Evolutionary conservation across 2,797 vertebrate genomes (phyloP).

Genomic region (Tympanoctomys barrerae): DNA sequence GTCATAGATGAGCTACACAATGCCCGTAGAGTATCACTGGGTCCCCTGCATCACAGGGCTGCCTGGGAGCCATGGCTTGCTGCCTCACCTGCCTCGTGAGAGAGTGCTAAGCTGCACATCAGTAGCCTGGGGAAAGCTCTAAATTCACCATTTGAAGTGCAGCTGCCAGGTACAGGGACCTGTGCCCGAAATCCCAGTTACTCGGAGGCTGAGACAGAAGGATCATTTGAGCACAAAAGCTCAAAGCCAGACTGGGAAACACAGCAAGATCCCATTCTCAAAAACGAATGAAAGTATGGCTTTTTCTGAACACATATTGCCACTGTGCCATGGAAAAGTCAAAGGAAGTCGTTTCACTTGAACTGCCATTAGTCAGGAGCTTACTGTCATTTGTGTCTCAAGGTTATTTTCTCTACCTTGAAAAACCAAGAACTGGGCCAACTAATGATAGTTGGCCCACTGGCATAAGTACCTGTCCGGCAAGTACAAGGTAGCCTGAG

Average conservation of each 20-base stretch:
- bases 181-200: neutral
- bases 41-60: neutral
- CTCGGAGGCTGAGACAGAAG: neutral
- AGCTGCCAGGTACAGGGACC: neutral
- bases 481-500: too few species aligned
- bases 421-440: neutral
- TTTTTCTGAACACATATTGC: neutral
- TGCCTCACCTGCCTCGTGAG: neutral
- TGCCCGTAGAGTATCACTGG: neutral
- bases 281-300: neutral
- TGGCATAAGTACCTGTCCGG: too few species aligned
- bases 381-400: slow-evolving; percentile 22
- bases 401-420: slow-evolving; percentile 6
- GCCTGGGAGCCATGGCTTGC: neutral
- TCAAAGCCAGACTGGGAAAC: neutral
- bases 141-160: neutral
- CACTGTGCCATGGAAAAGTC: neutral
- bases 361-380: neutral
- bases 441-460: too few species aligned
- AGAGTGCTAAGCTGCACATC: neutral
- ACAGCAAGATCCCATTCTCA: neutral
- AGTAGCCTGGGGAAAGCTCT: neutral
- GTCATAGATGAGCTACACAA: neutral
- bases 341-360: neutral
- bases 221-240: neutral